Conservation (phyloP, 1,140 invertebrate species). For the Oryzaephilus surinamensis region DNA sequence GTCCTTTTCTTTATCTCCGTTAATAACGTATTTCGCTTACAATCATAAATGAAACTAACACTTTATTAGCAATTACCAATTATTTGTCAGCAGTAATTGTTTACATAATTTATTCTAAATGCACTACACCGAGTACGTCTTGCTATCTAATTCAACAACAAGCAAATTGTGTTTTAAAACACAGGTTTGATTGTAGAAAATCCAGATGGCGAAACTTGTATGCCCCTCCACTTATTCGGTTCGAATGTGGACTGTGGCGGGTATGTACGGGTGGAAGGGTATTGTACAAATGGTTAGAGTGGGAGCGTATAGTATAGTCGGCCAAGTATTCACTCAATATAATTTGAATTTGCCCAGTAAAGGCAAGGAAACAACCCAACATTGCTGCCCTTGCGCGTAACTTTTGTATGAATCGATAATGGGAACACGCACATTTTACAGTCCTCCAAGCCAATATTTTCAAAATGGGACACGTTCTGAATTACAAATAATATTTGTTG, state of each 20-base stretch:
- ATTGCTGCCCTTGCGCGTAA: no score
- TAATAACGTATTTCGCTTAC: no score
- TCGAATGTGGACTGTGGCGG: slow-evolving; percentile 1
- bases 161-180: no score
- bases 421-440: slow-evolving; percentile 10
- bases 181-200: slow-evolving; percentile 11
- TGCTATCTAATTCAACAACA: no score
- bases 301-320: slow-evolving; percentile 12
- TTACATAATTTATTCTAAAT: no score
- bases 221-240: slow-evolving; percentile 3
- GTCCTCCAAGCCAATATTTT: slow-evolving; percentile 6
- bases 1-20: slow-evolving; percentile 13
- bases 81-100: no score
- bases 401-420: slow-evolving; percentile 19
- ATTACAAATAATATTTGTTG: slow-evolving; percentile 3
- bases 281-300: slow-evolving; percentile 5
- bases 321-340: no score
- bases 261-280: background rate
- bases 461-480: slow-evolving; percentile 9
- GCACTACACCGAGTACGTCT: no score
- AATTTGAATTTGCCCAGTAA: no score
- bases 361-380: no score
- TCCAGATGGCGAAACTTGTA: slow-evolving; percentile 21
- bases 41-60: no score
- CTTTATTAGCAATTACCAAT: no score